Evolutionary conservation across 2,113 vertebrate genomes (phyloP).

Genomic region (Syngnathus scovelli): DNA sequence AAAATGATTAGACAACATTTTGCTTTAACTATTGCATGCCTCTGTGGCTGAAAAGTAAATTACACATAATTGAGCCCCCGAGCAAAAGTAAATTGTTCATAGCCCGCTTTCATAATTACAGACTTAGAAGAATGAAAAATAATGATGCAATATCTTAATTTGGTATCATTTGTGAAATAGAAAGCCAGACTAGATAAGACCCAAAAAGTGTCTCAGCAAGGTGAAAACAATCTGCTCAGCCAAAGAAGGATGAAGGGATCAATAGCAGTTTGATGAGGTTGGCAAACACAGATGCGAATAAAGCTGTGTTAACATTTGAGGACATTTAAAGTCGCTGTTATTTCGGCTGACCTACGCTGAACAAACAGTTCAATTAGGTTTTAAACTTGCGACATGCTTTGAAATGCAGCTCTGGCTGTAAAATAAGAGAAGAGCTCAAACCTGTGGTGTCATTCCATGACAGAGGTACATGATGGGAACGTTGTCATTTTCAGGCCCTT

Average conservation of each 20-base stretch:
- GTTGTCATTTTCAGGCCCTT: slow-evolving; percentile 94
- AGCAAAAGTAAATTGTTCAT: not conserved
- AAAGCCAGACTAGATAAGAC: slow-evolving; percentile 10
- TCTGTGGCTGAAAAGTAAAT: too few relatives aligned
- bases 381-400: not conserved
- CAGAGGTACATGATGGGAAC: slow-evolving; percentile 95
- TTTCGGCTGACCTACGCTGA: slow-evolving; percentile 24
- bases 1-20: too few relatives aligned
- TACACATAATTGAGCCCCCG: not conserved
- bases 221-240: slow-evolving; percentile 48
- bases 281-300: slow-evolving; percentile 47
- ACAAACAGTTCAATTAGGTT: slow-evolving; percentile 10
- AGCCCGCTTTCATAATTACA: not conserved
- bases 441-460: slow-evolving; percentile 97
- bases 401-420: slow-evolving; percentile 14
- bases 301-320: slow-evolving; percentile 35
- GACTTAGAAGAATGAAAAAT: slow-evolving; percentile 16
- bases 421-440: slow-evolving; percentile 58
- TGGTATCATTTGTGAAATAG: slow-evolving; percentile 6
- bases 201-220: slow-evolving; percentile 37
- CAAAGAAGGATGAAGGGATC: slow-evolving; percentile 50
- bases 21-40: too few relatives aligned
- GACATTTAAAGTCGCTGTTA: slow-evolving; percentile 28
- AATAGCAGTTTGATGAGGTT: slow-evolving; percentile 41
- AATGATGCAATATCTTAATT: slow-evolving; percentile 21